Evolutionary conservation across 2,797 vertebrate genomes (phyloP), one percentile per base, ranked within the genome.

Genomic region (Centropyge bicolor): DNA sequence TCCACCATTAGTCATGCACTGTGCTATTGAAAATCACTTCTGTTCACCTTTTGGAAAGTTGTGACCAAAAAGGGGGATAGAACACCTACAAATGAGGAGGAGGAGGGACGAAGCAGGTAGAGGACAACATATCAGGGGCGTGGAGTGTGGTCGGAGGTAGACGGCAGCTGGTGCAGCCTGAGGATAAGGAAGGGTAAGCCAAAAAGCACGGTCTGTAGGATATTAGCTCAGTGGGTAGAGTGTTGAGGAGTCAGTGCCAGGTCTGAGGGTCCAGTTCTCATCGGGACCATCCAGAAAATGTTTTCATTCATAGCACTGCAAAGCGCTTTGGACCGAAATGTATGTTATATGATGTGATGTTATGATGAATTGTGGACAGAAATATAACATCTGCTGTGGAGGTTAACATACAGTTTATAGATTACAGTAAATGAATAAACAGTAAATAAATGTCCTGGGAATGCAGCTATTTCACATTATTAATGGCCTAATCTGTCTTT

Each of bases 1-100:
- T 97, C 96, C 92, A 91, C 96, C 97, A 98, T 99, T 98, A 99
- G 97, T 98, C 97, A 99, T 98, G 97, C 97, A 97, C 96, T 91
- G 93, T 94, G 97, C 96, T 95, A 96, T 97, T 97, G 96, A 96
- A 96, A 97, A 96, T 96, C 96, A 97, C 96, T 97, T 97, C 95
- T 96, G 97, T 96, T 97, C 97, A 96, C 92, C 96, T 97, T 96
- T 93, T 88, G 77, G 69, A 88, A 93, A 94, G 92, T 90, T 89
- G 83, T 51, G 70, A 76, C 80, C 83, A 59, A 85, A 85, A 76
- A 60, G 64, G 73, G 68, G 85, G 83, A 57, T 78, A 64, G 84
- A 80, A 55, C 77, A 80, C 70, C 69, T 80, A 81, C 67, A 85
- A 80, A 83, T 70, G 81, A 81, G 81, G 74, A 85, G 84, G 85